Evolutionary conservation across 2,797 vertebrate species (phyloP).

Genomic region (Dromococcyx pavoninus): DNA sequence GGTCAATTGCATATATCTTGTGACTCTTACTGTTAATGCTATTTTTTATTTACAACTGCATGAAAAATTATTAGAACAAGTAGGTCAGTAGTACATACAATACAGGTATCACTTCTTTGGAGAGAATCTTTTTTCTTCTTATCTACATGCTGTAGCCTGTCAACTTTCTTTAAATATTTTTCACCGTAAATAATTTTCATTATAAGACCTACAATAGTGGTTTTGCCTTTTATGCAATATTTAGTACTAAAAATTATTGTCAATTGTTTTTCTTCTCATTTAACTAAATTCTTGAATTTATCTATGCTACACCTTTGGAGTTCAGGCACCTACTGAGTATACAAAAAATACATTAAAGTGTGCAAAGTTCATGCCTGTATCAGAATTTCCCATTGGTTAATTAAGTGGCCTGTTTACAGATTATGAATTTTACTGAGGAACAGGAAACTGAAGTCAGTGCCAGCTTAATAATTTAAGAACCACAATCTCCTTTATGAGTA

Average conservation of each 20-base stretch:
- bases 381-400: not conserved
- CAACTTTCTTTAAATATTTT: not conserved
- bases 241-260: not conserved
- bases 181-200: not conserved
- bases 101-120: not conserved
- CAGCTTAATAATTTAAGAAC: not conserved
- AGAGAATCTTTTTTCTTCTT: not conserved
- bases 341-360: not conserved
- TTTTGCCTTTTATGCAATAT: not conserved
- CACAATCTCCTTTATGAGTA: not conserved
- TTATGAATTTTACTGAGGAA: not conserved
- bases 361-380: not conserved
- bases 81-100: not conserved
- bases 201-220: not conserved
- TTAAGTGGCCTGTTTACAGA: not conserved
- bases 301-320: not conserved
- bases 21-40: not conserved
- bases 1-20: not conserved
- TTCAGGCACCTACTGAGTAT: not conserved
- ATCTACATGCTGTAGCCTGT: not conserved
- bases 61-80: not conserved
- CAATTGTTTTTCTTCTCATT: not conserved
- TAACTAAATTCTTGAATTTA: not conserved
- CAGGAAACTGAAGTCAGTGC: not conserved
- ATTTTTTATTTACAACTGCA: not conserved